These are phyloP conservation scores for Nannoperca australis DNA, from an alignment of 2,797 vertebrate genomes.

Conservation along the genomic window DNA sequence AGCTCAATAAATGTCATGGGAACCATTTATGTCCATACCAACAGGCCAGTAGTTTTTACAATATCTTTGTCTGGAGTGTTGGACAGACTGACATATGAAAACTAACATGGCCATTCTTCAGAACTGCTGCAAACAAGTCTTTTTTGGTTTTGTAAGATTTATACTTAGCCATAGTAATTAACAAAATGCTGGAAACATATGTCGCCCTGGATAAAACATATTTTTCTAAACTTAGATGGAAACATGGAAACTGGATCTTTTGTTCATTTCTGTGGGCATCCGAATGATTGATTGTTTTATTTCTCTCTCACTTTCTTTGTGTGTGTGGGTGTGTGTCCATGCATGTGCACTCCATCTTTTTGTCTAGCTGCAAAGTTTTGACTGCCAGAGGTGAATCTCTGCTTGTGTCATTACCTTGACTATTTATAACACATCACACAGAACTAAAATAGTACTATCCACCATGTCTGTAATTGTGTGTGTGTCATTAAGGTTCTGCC, in stretches of 20 bases:
- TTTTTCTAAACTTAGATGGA: neutral
- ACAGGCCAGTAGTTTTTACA: neutral
- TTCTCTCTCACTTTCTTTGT: neutral
- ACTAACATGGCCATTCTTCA: neutral
- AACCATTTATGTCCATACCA: neutral
- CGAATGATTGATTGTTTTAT: neutral
- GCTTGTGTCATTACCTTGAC: constrained; percentile 44
- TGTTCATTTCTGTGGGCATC: neutral
- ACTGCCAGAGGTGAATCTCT: constrained; percentile 52
- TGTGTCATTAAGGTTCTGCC: neutral
- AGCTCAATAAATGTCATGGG: neutral
- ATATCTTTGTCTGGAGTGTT: neutral
- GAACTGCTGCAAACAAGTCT: neutral
- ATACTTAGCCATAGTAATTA: neutral
- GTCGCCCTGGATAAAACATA: neutral
- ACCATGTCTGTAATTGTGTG: constrained; percentile 4
- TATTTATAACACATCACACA: constrained; percentile 61
- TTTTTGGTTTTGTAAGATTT: neutral
- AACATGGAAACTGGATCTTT: neutral
- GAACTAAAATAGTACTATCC: constrained; percentile 17
- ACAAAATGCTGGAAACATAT: neutral
- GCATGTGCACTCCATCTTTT: neutral
- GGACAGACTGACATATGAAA: neutral
- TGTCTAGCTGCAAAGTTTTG: constrained; percentile 16
- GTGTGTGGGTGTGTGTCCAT: neutral